Evolutionary conservation across 2,113 vertebrate genomes (phyloP).

Genomic region (Mobula birostris): DNA sequence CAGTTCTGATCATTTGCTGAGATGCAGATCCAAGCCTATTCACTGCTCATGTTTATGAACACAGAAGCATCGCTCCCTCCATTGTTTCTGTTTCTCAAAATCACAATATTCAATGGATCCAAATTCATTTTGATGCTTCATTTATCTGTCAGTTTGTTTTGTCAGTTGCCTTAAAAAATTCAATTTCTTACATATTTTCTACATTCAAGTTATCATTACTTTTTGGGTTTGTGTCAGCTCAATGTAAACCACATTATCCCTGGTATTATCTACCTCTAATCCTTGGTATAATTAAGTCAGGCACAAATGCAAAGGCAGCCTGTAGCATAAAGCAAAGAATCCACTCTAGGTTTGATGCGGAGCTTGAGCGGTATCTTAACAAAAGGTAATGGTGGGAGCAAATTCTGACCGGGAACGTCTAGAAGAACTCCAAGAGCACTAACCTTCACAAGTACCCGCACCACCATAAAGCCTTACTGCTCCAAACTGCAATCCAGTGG

Average conservation of each 20-base stretch:
- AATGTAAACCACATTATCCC: background rate
- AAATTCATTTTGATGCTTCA: conserved; percentile 26
- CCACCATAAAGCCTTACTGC: background rate
- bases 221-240: background rate
- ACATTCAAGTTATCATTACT: conserved; percentile 27
- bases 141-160: background rate
- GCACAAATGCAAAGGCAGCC: background rate
- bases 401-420: background rate
- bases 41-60: background rate
- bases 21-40: background rate
- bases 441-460: background rate
- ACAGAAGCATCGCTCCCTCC: background rate
- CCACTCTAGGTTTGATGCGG: background rate
- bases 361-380: background rate
- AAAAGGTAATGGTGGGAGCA: background rate
- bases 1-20: background rate
- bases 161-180: conserved; percentile 9
- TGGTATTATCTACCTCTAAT: background rate
- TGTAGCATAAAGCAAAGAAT: background rate
- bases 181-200: background rate
- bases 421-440: background rate
- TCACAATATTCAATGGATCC: background rate
- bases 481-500: background rate
- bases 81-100: conserved; percentile 20
- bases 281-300: conserved; percentile 26